phyloP scores from a whole-genome alignment of 2,113 vertebrate genomes.

The Cyanistes caeruleus region DNA sequence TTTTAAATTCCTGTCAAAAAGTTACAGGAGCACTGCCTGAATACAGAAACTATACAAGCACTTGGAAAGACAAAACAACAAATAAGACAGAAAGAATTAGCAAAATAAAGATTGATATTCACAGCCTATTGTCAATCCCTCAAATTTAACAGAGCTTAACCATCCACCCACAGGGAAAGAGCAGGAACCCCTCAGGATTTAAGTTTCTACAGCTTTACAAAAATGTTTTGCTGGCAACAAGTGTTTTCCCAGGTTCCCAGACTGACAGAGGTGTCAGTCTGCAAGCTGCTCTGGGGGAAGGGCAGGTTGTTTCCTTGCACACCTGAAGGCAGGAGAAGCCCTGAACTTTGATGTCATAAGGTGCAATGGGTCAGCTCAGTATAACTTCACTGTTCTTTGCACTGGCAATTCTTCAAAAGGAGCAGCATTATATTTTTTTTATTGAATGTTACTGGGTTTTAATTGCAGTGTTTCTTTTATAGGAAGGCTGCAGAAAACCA shows the following conservation, averaged over 20 bases:
- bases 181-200: neutral
- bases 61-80: neutral
- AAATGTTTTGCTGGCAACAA: neutral
- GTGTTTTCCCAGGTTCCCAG: neutral
- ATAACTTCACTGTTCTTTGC: neutral
- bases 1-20: neutral
- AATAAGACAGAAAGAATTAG: neutral
- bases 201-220: neutral
- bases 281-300: rapidly evolving
- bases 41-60: neutral
- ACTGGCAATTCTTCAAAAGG: neutral
- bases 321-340: neutral
- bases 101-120: neutral
- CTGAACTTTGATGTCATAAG: neutral
- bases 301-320: neutral
- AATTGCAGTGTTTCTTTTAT: neutral
- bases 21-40: neutral
- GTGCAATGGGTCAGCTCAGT: rapidly evolving
- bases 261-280: neutral
- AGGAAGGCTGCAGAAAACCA: neutral
- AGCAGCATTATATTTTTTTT: neutral
- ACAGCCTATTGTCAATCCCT: neutral
- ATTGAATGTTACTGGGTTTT: neutral
- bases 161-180: neutral
- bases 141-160: neutral